Percentiles rank a stretch among this genome's conserved stretches.
These are phyloP conservation scores for Dipus sagitta DNA, from an alignment of 2,797 vertebrate species.

Conservation along the genomic window DNA sequence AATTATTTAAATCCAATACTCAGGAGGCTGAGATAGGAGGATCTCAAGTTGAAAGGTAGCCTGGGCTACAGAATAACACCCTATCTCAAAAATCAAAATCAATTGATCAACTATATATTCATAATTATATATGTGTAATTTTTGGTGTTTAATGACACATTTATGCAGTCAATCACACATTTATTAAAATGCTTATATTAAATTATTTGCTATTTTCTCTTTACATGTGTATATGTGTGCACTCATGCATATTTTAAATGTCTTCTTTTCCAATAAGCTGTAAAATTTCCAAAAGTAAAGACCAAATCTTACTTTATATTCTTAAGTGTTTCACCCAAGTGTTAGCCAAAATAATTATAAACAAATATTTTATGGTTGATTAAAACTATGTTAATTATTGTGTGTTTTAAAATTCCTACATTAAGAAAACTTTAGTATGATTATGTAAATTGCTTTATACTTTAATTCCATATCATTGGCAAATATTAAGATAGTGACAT, in stretches of 20 bases:
- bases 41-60: neutral
- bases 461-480: neutral
- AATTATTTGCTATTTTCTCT: neutral
- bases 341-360: neutral
- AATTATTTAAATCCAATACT: neutral
- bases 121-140: neutral
- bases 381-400: slow-evolving; percentile 11
- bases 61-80: neutral
- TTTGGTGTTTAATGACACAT: neutral
- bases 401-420: neutral
- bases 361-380: neutral
- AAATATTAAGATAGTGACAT: neutral
- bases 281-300: neutral
- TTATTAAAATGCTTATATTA: neutral
- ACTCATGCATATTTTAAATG: neutral
- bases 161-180: neutral
- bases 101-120: neutral
- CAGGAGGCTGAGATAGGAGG: neutral
- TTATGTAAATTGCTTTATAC: neutral
- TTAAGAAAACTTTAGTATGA: neutral
- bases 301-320: neutral
- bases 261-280: neutral
- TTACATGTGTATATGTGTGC: neutral
- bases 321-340: neutral
- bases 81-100: neutral